phyloP scores from a whole-genome alignment of 2,888 invertebrate genomes.

The Chelonus formosanus region DNA sequence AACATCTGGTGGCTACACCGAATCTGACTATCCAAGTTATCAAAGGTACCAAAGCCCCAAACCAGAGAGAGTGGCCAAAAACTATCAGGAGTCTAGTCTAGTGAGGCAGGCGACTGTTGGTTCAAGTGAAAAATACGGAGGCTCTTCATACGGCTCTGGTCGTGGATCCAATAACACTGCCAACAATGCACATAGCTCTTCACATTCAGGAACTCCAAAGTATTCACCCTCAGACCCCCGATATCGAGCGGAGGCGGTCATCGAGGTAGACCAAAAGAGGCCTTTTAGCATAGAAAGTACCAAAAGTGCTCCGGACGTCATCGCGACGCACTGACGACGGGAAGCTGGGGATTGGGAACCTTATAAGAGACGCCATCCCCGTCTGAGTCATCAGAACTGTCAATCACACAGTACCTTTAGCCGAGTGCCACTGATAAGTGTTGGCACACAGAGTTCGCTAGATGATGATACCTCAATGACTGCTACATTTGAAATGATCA shows the following conservation, averaged over 20 bases:
- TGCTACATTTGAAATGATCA: conserved; percentile 45
- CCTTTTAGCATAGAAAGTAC: conserved; percentile 86
- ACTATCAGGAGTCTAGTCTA: conserved; percentile 30
- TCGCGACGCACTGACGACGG: conserved; percentile 82
- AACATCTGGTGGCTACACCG: conserved; percentile 44
- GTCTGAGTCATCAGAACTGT: conserved; percentile 51
- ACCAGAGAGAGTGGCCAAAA: conserved; percentile 34
- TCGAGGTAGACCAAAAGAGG: conserved; percentile 69
- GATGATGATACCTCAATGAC: conserved; percentile 54
- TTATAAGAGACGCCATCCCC: conserved; percentile 69
- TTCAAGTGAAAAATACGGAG: conserved; percentile 58
- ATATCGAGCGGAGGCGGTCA: conserved; percentile 71
- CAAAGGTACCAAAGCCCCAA: conserved; percentile 56
- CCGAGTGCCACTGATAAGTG: conserved; percentile 44
- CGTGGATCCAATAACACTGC: conserved; percentile 41
- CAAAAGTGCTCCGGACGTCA: conserved; percentile 89
- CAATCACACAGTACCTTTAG: conserved; percentile 19
- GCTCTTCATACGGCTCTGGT: conserved; percentile 52
- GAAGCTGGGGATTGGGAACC: conserved; percentile 69
- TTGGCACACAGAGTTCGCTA: conserved; percentile 58
- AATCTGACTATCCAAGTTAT: conserved; percentile 51
- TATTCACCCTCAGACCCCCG: conserved; percentile 48
- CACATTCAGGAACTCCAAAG: conserved; percentile 49
- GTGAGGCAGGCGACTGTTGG: conserved; percentile 45
- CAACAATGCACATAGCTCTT: conserved; percentile 47